Evolutionary conservation across 1,140 invertebrate genomes (phyloP), one percentile per base, ranked within the genome.

Genomic region (Parapsyche elsis): DNA sequence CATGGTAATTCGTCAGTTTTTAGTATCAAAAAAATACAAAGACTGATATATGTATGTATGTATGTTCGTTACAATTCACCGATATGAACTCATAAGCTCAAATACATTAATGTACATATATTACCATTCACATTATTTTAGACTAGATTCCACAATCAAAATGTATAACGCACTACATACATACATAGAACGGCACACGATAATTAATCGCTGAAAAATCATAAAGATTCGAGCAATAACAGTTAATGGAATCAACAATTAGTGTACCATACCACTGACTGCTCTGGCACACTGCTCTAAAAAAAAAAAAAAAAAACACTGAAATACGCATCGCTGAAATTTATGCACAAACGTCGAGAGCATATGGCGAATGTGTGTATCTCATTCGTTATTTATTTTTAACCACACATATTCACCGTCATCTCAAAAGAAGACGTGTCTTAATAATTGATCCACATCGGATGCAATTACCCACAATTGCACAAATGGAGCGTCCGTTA

Each of bases 261-360:
- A 67, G 64, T 67, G 64, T 67, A 23, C 64, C 64, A 67, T 67
- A 67, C 64, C 64, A 67, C 12, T 67, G 64, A 26, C 64, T 67
- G 64, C 71, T 73, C 24, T 73, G 71, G 71, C 71, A 73, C 44
- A 73, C 71, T 73, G 45, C 45, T 21, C 71, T 49, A 73, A 73
- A 73, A 73, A n/a, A n/a, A n/a, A n/a, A n/a, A n/a, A n/a, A n/a
- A n/a, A n/a, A n/a, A n/a, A n/a, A n/a, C n/a, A 73, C 64, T 67
- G 64, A 67, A 67, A 67, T 67, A 67, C 64, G 64, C 24, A 73
- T 73, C 16, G 71, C 71, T 49, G 45, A 73, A 73, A 73, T 73
- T 49, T 73, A 73, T 73, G 71, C 71, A 73, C 30, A 73, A 1
- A 16, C 30, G 19, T 73, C 45, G 45, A 38, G 30, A 49, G n/a